A percentile compares a stretch with the other conserved stretches of the same genome.
Evolutionary conservation across 2,888 invertebrate species (phyloP).

Genomic region (Drosophila mettleri): DNA sequence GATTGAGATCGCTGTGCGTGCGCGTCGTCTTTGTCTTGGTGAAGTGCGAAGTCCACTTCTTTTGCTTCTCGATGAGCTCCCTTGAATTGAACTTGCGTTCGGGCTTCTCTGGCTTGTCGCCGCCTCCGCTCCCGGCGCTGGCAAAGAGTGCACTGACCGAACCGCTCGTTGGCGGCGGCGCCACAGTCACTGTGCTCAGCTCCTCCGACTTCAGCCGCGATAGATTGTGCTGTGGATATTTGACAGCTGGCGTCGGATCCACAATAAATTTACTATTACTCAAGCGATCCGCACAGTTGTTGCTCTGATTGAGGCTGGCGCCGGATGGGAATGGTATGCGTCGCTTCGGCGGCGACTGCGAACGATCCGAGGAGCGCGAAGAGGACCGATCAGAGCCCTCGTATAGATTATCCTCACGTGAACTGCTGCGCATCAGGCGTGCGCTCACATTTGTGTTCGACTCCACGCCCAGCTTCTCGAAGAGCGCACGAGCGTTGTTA

Average conservation of each 20-base stretch:
- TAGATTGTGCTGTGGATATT: constrained; percentile 85
- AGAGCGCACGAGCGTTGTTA: constrained; percentile 95
- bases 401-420: constrained; percentile 84
- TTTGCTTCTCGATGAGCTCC: constrained; percentile 95
- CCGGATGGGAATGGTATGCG: constrained; percentile 84
- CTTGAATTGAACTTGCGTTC: constrained; percentile 93
- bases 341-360: constrained; percentile 84
- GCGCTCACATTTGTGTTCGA: constrained; percentile 86
- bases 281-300: constrained; percentile 72
- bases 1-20: constrained; percentile 88
- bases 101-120: constrained; percentile 92
- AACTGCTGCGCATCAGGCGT: constrained; percentile 83
- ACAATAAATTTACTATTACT: constrained; percentile 82
- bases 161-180: constrained; percentile 43
- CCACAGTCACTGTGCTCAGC: constrained; percentile 11
- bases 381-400: constrained; percentile 84
- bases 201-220: constrained; percentile 87
- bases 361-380: constrained; percentile 84
- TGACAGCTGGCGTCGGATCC: constrained; percentile 63
- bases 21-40: constrained; percentile 90
- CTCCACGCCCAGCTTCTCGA: constrained; percentile 93
- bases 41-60: constrained; percentile 96
- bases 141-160: constrained; percentile 63
- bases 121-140: constrained; percentile 77
- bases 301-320: constrained; percentile 79